Conservation (phyloP, 1,140 invertebrate species). For the Orchestia grillus region DNA sequence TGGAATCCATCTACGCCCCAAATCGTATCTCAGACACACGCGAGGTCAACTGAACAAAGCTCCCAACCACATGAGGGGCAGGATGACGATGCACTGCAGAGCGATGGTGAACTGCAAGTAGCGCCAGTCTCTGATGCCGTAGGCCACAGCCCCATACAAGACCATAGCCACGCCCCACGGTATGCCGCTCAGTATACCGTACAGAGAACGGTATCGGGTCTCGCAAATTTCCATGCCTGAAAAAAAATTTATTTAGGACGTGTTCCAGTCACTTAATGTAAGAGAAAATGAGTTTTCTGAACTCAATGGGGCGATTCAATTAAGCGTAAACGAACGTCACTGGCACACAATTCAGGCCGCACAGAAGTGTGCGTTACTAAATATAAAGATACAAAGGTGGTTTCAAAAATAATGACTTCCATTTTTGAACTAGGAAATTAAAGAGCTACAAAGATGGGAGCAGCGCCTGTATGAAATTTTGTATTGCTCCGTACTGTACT, state of each 20-base stretch:
- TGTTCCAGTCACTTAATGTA: too few relatives aligned
- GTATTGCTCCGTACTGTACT: too few relatives aligned
- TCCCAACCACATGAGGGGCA: constrained; percentile 57
- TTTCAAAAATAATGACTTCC: too few relatives aligned
- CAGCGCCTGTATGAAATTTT: too few relatives aligned
- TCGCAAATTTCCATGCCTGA: constrained; percentile 64
- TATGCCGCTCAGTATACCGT: constrained; percentile 59
- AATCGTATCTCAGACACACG: background rate
- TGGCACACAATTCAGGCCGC: background rate
- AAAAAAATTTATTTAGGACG: background rate
- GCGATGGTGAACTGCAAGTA: constrained; percentile 59
- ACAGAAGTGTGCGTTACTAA: background rate
- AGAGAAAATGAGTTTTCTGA: background rate
- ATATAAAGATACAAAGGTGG: background rate
- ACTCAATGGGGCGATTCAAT: background rate
- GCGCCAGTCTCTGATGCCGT: constrained; percentile 59
- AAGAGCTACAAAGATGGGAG: too few relatives aligned
- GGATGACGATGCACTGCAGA: constrained; percentile 51
- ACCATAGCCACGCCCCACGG: constrained; percentile 64
- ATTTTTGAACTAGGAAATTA: too few relatives aligned
- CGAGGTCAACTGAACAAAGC: background rate
- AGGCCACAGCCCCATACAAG: constrained; percentile 58
- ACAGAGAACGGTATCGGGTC: constrained; percentile 52
- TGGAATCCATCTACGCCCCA: background rate
- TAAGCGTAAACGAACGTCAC: background rate